Percentiles rank a stretch among this genome's conserved stretches.
phyloP scores from a whole-genome alignment of 30 jellyfish, hydroid and myxozoan genomes.

The Mastigias papua region DNA sequence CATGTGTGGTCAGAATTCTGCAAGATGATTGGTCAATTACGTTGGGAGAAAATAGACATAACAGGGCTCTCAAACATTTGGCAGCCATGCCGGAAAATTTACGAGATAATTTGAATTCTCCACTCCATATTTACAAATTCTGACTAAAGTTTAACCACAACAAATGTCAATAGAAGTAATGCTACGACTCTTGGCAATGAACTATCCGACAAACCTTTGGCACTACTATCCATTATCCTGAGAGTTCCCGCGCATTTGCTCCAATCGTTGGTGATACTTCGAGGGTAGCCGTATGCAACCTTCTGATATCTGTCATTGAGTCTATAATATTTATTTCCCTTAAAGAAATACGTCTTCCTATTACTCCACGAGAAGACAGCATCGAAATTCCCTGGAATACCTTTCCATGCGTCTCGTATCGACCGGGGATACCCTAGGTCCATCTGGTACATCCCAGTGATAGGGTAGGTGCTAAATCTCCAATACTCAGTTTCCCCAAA shows the following conservation, averaged over 20 bases:
- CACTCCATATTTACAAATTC: not conserved
- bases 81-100: no score
- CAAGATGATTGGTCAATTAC: no score
- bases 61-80: no score
- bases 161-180: not conserved
- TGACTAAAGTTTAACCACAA: not conserved
- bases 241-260: conserved; percentile 61
- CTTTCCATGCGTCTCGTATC: conserved; percentile 77
- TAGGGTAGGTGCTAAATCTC: conserved; percentile 63
- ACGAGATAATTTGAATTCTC: no score
- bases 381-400: conserved; percentile 85
- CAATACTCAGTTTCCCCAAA: conserved; percentile 78
- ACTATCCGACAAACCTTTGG: not conserved
- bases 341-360: conserved; percentile 87
- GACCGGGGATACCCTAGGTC: conserved; percentile 78
- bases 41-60: no score
- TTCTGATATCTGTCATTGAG: conserved; percentile 26
- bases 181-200: not conserved
- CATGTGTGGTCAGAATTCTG: no score
- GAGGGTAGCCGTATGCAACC: conserved; percentile 79
- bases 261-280: conserved; percentile 70
- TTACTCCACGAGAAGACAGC: conserved; percentile 90
- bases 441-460: conserved; percentile 28
- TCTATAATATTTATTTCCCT: conserved; percentile 72
- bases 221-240: conserved; percentile 23